These are phyloP conservation scores for Propsilocerus akamusi DNA, from an alignment of 1,140 invertebrate species.

Conservation along the genomic window DNA sequence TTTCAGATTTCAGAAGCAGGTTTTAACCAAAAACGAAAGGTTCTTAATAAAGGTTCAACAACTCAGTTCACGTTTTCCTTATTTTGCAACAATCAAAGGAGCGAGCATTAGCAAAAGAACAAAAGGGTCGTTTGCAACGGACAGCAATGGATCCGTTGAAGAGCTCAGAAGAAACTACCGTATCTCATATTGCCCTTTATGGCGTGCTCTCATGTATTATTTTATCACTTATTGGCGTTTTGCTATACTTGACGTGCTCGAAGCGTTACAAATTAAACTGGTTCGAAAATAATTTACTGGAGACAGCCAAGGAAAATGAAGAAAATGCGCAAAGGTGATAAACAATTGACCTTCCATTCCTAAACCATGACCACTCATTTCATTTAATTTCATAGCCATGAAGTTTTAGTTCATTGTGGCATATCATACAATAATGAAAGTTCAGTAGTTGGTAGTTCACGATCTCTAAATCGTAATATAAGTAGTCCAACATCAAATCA, in stretches of 20 bases:
- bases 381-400: constrained; percentile 17
- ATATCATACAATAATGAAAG: constrained; percentile 22
- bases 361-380: constrained; percentile 2
- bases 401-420: constrained; percentile 21
- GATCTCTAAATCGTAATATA: constrained; percentile 19
- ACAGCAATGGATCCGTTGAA: constrained; percentile 22
- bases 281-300: constrained; percentile 31
- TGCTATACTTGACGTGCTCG: constrained; percentile 27
- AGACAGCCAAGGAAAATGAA: constrained; percentile 24
- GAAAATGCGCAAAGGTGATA: constrained; percentile 20
- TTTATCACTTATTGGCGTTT: constrained; percentile 20
- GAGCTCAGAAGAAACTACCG: constrained; percentile 19
- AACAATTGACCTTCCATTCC: neutral
- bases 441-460: constrained; percentile 18
- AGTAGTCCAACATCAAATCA: constrained; percentile 19
- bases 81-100: neutral
- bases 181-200: constrained; percentile 21
- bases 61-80: too few species aligned
- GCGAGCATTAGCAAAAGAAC: neutral
- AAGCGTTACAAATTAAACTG: constrained; percentile 29
- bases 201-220: constrained; percentile 21
- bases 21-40: too few species aligned
- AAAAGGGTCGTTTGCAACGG: neutral
- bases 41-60: too few species aligned
- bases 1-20: too few species aligned